Base-by-base conservation (phyloP, 2,888 invertebrate species). In the Tanytarsus gracilentus region DNA sequence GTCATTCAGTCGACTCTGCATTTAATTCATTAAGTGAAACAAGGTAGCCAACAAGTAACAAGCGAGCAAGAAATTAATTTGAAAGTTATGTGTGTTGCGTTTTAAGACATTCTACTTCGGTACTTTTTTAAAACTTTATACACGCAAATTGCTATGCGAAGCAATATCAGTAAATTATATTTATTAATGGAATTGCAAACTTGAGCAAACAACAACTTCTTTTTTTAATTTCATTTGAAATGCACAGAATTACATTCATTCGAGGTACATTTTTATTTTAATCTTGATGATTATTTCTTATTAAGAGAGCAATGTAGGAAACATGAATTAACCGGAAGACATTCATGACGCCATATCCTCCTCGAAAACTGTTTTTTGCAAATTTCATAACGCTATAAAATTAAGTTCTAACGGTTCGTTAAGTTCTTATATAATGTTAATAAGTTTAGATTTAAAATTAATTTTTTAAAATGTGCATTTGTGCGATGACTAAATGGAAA, bases 151-250 rank as follows among this genome's bases (percentile, higher is more conserved):
- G 44, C 18, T n/a, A n/a, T n/a, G 18, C 23, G 23, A 44, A 44
- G 44, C 44, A 44, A 44, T 44, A 44, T 44, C 44, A 44, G 44
- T 44, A 44, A 44, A 44, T 44, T 44, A 44, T 44, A 44, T 44
- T 44, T 44, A 44, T 44, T 44, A 44, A 44, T 44, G 18, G 44
- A 44, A 44, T 23, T 44, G 44, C 23, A 44, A 44, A 44, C 44
- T 23, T 44, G 44, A 44, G 23, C 44, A 44, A 40, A 40, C 40
- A 21, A 40, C 18, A n/a, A n/a, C n/a, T n/a, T n/a, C n/a, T n/a
- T n/a, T n/a, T n/a, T n/a, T n/a, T n/a, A n/a, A n/a, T n/a, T n/a
- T n/a, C n/a, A n/a, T n/a, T n/a, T n/a, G n/a, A n/a, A n/a, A n/a
- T n/a, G n/a, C n/a, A n/a, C n/a, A n/a, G n/a, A n/a, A n/a, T n/a